A percentile compares a stretch with the other conserved stretches of the same genome.
Evolutionary conservation across 2,888 invertebrate genomes (phyloP).

Genomic region (Eupsilia transversa): DNA sequence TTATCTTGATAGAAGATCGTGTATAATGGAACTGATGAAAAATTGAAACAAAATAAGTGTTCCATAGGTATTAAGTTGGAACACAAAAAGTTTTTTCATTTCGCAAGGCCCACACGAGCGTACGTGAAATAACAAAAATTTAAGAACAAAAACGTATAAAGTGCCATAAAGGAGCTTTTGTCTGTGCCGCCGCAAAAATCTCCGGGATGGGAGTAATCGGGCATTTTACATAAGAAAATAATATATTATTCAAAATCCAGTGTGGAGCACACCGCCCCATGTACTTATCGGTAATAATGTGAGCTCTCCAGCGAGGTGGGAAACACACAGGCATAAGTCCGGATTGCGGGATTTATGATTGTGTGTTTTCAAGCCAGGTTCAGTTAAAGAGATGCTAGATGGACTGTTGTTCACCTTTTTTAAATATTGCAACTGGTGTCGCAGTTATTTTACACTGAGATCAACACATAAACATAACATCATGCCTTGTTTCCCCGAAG

Average conservation of each 20-base stretch:
- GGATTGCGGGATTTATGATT: conserved; percentile 51
- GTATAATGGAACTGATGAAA: conserved; percentile 64
- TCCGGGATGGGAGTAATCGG: conserved; percentile 89
- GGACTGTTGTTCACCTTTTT: not conserved
- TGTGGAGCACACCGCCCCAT: conserved; percentile 85
- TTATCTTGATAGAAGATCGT: not conserved
- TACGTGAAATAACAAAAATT: conserved; percentile 80
- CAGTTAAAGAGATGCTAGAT: not conserved
- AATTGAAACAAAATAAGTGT: conserved; percentile 63
- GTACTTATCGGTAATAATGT: conserved; percentile 89
- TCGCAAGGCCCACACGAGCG: conserved; percentile 67
- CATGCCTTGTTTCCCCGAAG: no score
- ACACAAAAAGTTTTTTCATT: conserved; percentile 77
- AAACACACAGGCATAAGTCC: conserved; percentile 56
- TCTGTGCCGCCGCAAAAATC: conserved; percentile 85
- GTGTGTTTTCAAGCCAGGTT: conserved; percentile 27
- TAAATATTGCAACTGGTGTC: not conserved
- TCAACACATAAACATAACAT: no score
- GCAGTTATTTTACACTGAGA: not conserved
- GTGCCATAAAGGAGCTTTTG: conserved; percentile 87
- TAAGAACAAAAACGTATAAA: conserved; percentile 88
- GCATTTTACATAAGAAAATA: conserved; percentile 90
- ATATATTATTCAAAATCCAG: conserved; percentile 91
- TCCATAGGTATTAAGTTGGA: conserved; percentile 55
- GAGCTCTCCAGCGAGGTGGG: conserved; percentile 73